Base-by-base conservation (phyloP, 2,888 invertebrate species). In the Scaptomyza polygonia region DNA sequence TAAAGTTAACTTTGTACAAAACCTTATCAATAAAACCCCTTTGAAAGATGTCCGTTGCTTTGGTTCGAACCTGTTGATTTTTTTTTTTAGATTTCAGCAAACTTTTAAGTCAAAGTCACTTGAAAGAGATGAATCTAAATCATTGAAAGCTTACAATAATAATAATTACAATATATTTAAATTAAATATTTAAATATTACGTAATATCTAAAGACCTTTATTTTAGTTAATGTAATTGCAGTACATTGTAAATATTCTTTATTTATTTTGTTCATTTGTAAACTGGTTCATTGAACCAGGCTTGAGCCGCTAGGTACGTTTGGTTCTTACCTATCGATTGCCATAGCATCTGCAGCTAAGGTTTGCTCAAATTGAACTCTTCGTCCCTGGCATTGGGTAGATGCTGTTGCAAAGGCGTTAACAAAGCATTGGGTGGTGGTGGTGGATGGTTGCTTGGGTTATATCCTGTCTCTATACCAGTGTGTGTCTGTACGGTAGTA, bases 401-500 rank as follows among this genome's bases (percentile, higher is more conserved):
- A 39, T 39, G 36, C 16, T 39, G 39, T 34, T 36, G 7, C 34
- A 53, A 39, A 30, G 40, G 49, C 57, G 53, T 44, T 48, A 69
- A 42, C 49, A 54, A 54, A 44, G 47, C 57, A 44, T 44, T 72
- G 47, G 55, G 30, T 55, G 52, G 52, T 67, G 51, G 53, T 25
- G 25, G 21, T 58, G 39, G 56, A 25, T 64, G 42, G n/a, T 63
- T 34, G 56, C n/a, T 34, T 34, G 34, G 34, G 12, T 12, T 12
- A 32, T 32, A 32, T 12, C 32, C 32, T 59, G n/a, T 52, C 32
- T 45, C 4, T 18, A 5, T 44, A 16, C 45, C 14, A 29, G 21
- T 43, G 30, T 18, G 8, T 21, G 43, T 53, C 32, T 53, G 62
- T 63, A 45, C 36, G 63, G 36, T 44, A 54, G 74, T 68, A 74